Conservation (phyloP, 2,113 vertebrate genomes). For the Boleophthalmus pectinirostris region DNA sequence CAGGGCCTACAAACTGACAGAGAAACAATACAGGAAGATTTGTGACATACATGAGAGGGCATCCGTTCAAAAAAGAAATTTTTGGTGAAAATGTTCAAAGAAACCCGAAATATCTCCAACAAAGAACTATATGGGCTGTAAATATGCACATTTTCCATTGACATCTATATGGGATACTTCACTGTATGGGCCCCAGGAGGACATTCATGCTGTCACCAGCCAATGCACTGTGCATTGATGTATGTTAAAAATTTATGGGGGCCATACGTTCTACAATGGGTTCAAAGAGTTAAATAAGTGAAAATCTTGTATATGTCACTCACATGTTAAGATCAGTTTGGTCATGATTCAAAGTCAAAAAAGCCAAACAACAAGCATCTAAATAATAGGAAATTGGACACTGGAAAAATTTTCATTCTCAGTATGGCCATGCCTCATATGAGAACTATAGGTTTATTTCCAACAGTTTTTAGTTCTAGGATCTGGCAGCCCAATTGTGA, state of each 20-base stretch:
- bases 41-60: conserved; percentile 20
- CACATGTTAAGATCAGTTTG: neutral
- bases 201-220: neutral
- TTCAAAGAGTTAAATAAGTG: neutral
- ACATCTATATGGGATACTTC: neutral
- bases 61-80: neutral
- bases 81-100: conserved; percentile 11
- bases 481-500: too few relatives aligned
- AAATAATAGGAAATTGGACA: too few relatives aligned
- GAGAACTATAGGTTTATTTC: too few relatives aligned
- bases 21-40: conserved; percentile 35
- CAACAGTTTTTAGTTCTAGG: too few relatives aligned
- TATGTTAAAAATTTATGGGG: neutral
- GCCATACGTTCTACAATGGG: neutral
- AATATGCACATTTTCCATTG: neutral
- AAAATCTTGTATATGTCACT: neutral
- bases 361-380: neutral
- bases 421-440: too few relatives aligned
- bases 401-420: too few relatives aligned
- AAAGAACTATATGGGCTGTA: conserved; percentile 14
- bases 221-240: conserved; percentile 1
- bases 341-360: neutral
- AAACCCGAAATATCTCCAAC: conserved; percentile 16
- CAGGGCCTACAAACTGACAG: conserved; percentile 15
- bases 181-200: conserved; percentile 12